phyloP scores from a whole-genome alignment of 2,797 vertebrate genomes.

The Bradypus variegatus region DNA sequence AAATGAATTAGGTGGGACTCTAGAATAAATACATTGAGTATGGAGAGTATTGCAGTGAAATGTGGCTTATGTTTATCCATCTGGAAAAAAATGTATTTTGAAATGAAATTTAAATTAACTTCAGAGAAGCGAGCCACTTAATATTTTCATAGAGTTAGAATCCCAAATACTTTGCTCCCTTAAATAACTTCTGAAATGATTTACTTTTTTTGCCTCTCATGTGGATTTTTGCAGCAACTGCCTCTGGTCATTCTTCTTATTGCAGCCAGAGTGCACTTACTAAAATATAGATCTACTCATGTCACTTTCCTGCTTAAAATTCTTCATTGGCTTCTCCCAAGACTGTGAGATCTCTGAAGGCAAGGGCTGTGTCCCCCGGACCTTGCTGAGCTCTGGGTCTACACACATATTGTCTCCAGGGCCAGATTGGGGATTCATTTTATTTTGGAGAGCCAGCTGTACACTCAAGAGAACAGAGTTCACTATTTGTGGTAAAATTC shows the following conservation, averaged over 20 bases:
- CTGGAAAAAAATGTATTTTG: neutral
- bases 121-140: neutral
- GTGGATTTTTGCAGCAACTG: neutral
- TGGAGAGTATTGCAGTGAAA: neutral
- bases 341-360: neutral
- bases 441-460: neutral
- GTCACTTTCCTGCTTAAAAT: neutral
- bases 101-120: neutral
- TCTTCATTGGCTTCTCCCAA: neutral
- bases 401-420: neutral
- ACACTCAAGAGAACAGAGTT: neutral
- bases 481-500: neutral
- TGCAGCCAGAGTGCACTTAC: neutral
- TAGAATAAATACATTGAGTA: neutral
- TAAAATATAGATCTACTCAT: neutral
- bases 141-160: neutral
- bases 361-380: neutral
- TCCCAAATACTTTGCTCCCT: neutral
- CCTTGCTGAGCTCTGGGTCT: neutral
- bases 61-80: neutral
- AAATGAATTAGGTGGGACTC: neutral
- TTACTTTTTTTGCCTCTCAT: neutral
- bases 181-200: neutral
- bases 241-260: neutral
- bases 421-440: neutral